phyloP scores from a whole-genome alignment of 35 echinoderm and acorn worm species.

The Anneissia japonica region DNA sequence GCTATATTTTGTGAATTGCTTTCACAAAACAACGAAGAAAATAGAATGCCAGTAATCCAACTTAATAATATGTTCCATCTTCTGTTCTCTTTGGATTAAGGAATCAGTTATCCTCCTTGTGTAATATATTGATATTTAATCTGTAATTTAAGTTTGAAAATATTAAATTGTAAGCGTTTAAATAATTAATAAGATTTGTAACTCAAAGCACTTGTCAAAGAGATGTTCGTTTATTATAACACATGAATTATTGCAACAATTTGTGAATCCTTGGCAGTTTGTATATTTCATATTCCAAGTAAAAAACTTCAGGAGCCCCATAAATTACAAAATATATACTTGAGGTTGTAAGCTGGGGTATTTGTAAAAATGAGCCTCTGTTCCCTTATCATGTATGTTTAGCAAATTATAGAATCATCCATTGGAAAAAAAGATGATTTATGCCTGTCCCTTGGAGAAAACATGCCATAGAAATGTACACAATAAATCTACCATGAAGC shows the following conservation, averaged over 20 bases:
- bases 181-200: background rate
- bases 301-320: background rate
- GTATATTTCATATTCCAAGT: background rate
- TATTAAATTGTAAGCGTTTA: background rate
- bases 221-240: background rate
- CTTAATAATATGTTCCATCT: too few species aligned
- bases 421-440: background rate
- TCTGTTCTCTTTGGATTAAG: too few species aligned
- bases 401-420: background rate
- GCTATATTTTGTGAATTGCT: too few species aligned
- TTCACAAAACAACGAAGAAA: too few species aligned
- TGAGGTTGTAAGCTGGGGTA: background rate
- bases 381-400: background rate
- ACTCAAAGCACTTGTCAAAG: background rate
- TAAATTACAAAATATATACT: background rate
- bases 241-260: background rate
- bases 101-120: too few species aligned
- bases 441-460: background rate
- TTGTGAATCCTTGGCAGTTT: background rate
- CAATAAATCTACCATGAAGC: background rate
- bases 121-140: background rate
- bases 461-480: background rate
- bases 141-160: background rate
- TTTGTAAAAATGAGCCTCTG: background rate
- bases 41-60: too few species aligned